These are phyloP conservation scores for Genyomyrus donnyi DNA, from an alignment of 2,113 vertebrate species.

Conservation along the genomic window DNA sequence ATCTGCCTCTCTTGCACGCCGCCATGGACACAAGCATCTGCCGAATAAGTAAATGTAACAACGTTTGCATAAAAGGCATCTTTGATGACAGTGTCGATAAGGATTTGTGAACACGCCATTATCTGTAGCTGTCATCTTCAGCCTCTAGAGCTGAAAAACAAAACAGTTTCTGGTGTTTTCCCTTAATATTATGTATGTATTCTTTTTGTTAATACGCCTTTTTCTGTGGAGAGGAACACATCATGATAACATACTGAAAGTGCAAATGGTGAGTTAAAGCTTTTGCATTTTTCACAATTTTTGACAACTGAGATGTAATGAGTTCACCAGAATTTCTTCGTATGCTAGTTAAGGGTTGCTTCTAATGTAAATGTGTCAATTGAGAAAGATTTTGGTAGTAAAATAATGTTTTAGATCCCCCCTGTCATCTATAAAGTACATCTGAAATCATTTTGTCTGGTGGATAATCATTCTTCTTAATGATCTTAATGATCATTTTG, in stretches of 20 bases:
- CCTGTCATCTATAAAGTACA: neutral
- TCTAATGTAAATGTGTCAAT: neutral
- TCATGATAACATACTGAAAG: neutral
- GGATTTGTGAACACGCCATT: neutral
- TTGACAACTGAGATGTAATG: neutral
- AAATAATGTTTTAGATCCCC: neutral
- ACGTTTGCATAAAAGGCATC: neutral
- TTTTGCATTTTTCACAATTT: neutral
- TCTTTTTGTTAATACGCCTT: neutral
- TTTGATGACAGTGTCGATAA: neutral
- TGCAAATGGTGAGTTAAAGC: neutral
- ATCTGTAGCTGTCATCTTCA: neutral
- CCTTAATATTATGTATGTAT: constrained; percentile 12
- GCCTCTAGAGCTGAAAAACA: neutral
- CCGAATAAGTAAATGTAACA: no score
- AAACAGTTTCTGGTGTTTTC: neutral
- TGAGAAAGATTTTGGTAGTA: neutral
- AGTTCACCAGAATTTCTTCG: neutral
- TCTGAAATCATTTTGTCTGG: neutral
- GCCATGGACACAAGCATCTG: neutral
- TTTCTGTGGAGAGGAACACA: neutral
- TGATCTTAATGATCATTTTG: neutral
- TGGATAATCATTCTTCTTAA: neutral
- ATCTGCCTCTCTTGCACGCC: neutral
- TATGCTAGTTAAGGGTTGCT: neutral